Evolutionary conservation across 2,888 invertebrate species (phyloP).

Genomic region (Pachycephus smyrnensis): DNA sequence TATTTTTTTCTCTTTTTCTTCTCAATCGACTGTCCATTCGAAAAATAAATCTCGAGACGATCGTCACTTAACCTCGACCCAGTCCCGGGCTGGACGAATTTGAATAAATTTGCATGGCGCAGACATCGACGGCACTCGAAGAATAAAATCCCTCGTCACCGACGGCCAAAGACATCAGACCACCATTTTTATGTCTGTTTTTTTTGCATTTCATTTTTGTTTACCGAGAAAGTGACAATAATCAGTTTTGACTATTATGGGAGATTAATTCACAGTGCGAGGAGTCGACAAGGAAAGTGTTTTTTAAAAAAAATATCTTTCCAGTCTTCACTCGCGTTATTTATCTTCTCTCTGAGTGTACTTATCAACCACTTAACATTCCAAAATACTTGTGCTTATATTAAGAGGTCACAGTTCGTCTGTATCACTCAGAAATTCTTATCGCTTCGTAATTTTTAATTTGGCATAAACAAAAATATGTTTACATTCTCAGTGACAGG

Average conservation of each 20-base stretch:
- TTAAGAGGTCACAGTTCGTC: background rate
- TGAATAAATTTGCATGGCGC: conserved; percentile 1
- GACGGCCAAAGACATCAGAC: background rate
- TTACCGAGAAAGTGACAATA: too few species aligned
- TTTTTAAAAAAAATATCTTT: background rate
- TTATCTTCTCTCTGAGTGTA: background rate
- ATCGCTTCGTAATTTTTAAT: background rate
- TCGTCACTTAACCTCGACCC: background rate
- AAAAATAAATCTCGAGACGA: background rate
- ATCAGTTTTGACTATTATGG: background rate
- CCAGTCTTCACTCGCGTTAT: background rate
- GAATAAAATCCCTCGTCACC: background rate
- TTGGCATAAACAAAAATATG: background rate
- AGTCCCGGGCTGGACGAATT: background rate
- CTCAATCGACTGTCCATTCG: background rate
- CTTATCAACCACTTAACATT: background rate
- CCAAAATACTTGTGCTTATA: background rate
- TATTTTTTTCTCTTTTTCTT: background rate
- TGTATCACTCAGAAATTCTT: background rate
- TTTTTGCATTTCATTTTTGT: too few species aligned
- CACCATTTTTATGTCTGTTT: background rate
- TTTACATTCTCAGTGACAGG: background rate
- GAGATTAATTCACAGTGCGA: background rate
- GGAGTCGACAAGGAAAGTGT: too few species aligned
- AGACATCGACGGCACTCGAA: background rate